A percentile compares a stretch with the other conserved stretches of the same genome.
Evolutionary conservation across 2,888 invertebrate genomes (phyloP).

Genomic region (Parnassius smintheus): DNA sequence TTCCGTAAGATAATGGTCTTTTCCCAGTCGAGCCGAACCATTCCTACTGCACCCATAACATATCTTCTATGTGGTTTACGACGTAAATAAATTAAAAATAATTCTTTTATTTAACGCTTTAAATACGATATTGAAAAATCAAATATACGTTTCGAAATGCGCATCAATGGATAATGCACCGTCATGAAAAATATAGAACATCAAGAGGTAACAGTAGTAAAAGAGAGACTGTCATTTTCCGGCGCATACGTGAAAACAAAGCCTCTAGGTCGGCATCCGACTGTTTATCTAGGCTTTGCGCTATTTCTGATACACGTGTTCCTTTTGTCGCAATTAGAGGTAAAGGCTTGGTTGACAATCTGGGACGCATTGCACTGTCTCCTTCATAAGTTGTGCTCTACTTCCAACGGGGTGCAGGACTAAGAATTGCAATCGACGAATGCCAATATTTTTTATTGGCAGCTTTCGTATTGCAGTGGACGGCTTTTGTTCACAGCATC

Average conservation of each 20-base stretch:
- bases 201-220: conserved; percentile 12
- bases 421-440: neutral
- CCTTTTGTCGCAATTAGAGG: conserved; percentile 13
- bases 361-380: conserved; percentile 6
- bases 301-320: conserved; percentile 14
- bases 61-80: too few species aligned
- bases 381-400: conserved; percentile 10
- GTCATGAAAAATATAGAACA: conserved; percentile 16
- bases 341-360: conserved; percentile 21
- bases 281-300: conserved; percentile 17
- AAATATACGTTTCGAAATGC: neutral
- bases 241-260: conserved; percentile 21
- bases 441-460: neutral
- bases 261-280: conserved; percentile 16
- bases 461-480: neutral
- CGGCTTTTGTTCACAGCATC: neutral
- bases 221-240: conserved; percentile 23
- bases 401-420: conserved; percentile 8
- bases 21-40: too few species aligned
- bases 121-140: neutral
- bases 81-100: too few species aligned
- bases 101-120: too few species aligned
- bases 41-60: too few species aligned
- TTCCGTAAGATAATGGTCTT: too few species aligned
- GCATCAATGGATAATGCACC: conserved; percentile 2